Percentiles rank a stretch among this genome's conserved stretches.
Evolutionary conservation across 1,140 invertebrate species (phyloP).

Genomic region (Steinernema khuongi): DNA sequence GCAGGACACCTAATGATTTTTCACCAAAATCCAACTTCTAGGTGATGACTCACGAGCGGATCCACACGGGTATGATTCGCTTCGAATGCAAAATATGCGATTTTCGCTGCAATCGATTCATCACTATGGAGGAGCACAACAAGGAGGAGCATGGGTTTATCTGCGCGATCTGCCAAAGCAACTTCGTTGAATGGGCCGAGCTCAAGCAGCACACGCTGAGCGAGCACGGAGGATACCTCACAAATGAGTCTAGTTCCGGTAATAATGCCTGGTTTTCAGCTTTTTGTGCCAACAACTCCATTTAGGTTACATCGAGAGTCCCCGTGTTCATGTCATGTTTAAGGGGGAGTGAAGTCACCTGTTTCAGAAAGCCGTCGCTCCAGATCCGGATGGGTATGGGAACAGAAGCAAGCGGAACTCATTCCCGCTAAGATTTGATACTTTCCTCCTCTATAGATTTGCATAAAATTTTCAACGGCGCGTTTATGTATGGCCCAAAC

Average conservation of each 20-base stretch:
- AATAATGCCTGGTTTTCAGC: slow-evolving; percentile 16
- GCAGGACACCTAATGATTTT: background rate
- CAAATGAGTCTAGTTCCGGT: slow-evolving; percentile 52
- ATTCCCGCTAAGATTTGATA: background rate
- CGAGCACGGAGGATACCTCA: slow-evolving; percentile 56
- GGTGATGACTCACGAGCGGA: slow-evolving; percentile 56
- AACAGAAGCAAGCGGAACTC: background rate
- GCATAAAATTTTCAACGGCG: slow-evolving; percentile 8
- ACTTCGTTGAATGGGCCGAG: slow-evolving; percentile 54
- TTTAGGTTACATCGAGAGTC: background rate
- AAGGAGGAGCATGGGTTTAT: slow-evolving; percentile 58
- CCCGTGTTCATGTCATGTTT: slow-evolving; percentile 53
- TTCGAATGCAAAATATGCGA: slow-evolving; percentile 59
- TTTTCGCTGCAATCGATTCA: slow-evolving; percentile 55
- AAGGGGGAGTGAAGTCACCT: slow-evolving; percentile 47
- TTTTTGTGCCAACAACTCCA: background rate
- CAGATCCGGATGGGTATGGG: background rate
- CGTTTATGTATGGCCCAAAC: background rate
- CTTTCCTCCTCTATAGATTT: background rate
- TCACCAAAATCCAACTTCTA: slow-evolving; percentile 24
- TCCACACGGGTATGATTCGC: slow-evolving; percentile 58
- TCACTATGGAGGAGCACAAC: slow-evolving; percentile 55
- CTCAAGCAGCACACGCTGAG: slow-evolving; percentile 55
- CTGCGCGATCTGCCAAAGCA: slow-evolving; percentile 52
- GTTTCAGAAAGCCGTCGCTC: background rate